Base-by-base conservation (phyloP, 23 tunicate species). In the Halocynthia aurantium region DNA sequence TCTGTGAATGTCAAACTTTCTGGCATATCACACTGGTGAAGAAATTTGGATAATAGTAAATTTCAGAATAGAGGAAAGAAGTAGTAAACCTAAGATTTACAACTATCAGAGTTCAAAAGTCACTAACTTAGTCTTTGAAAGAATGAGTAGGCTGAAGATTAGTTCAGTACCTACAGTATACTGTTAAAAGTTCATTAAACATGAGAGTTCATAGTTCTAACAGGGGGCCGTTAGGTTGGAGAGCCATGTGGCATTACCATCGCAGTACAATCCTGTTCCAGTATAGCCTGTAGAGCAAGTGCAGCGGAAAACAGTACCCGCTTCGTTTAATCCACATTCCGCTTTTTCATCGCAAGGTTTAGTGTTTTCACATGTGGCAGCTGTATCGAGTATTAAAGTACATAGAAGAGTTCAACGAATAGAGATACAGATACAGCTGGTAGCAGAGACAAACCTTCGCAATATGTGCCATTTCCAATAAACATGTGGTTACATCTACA, bases 381-480 rank as follows among this genome's bases (percentile, higher is more conserved):
- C 78, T 74, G 62, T 13, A 10, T 44, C 13, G 50, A 20, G 56
- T 22, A 40, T 22, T 22, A 2, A 20, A 15, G 13, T 13, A 13
- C 15, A 13, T 58, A n/a, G 63, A 58, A 13, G 17, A 58, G 63
- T n/a, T 58, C 63, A 13, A 13, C 63, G 15, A 13, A 58, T 58
- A 13, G 4, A n/a, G n/a, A 13, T 13, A n/a, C 4, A 58, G 2
- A 2, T 58, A 58, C 63, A n/a, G 1, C 44, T 58, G 63, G 17
- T 58, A 58, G 63, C n/a, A n/a, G 15, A n/a, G 15, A 13, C 22
- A 21, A 54, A 74, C 78, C 78, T 74, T 74, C 62, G 57, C 78
- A 74, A 74, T 54, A 54, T 54, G 78, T 74, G n/a, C 78, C 78
- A n/a, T 74, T 74, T 20, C 78, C 78, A 10, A 10, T 20, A 50